Percentiles rank a stretch among this genome's conserved stretches.
Conservation (phyloP, 2,113 vertebrate genomes). For the Theropithecus gelada region DNA sequence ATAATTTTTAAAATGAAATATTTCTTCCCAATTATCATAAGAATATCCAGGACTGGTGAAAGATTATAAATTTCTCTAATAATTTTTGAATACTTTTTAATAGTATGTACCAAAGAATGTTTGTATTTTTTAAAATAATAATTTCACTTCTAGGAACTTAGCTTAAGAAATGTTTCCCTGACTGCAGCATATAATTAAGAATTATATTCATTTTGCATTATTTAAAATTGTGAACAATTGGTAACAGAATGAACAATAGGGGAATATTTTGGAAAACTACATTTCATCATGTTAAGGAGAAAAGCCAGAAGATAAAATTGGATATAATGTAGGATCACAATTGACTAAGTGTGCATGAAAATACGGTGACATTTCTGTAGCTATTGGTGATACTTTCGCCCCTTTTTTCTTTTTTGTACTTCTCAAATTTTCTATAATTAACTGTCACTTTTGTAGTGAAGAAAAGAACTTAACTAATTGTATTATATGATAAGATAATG, state of each 20-base stretch:
- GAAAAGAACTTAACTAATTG: background rate
- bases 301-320: background rate
- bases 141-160: slow-evolving; percentile 37
- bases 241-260: background rate
- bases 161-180: slow-evolving; percentile 17
- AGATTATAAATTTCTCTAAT: background rate
- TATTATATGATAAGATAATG: background rate
- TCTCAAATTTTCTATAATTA: background rate
- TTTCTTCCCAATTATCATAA: background rate
- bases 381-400: background rate
- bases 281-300: background rate
- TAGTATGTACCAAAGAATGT: background rate
- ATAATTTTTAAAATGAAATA: slow-evolving; percentile 30
- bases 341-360: background rate
- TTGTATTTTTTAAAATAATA: background rate
- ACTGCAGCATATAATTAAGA: background rate
- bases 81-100: background rate
- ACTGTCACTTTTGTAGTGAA: background rate
- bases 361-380: background rate
- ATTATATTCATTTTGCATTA: slow-evolving; percentile 55
- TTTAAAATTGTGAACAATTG: slow-evolving; percentile 41
- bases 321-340: background rate
- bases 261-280: slow-evolving; percentile 33
- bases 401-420: background rate
- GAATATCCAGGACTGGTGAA: background rate